Base-by-base conservation (phyloP, 2,888 invertebrate genomes). In the Tinea trinotella region DNA sequence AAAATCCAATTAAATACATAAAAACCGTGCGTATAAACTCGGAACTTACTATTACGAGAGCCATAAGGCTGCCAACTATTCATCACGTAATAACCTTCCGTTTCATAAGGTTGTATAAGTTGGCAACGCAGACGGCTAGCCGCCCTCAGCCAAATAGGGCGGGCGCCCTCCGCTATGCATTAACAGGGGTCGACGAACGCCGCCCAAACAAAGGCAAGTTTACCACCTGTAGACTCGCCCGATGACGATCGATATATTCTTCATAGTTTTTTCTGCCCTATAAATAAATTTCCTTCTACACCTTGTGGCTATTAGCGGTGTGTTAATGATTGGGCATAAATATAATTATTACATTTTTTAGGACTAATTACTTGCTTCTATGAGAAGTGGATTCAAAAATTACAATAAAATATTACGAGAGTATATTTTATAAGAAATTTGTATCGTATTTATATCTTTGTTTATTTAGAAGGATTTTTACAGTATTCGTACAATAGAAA, bases 131-230 rank as follows among this genome's bases (percentile, higher is more conserved):
- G 76, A 72, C 80, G 57, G 71, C 64, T 57, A 62, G 76, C 59
- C 76, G 61, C 56, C 59, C 17, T 50, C 17, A 15, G 50, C 50
- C 24, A 24, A 48, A 13, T 24, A 24, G 50, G 50, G 50, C 50
- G 50, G 50, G 24, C 50, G 24, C 24, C 50, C 24, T 18, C n/a
- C 50, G n/a, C 17, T 40, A n/a, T 40, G 40, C 15, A 30, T 30
- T 30, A 15, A 2, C 48, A 50, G 65, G 60, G 80, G 79, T 83
- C 74, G 66, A 71, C 63, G 81, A 68, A 68, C 80, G 73, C 67
- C 67, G 73, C 71, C 74, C 80, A 74, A 81, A 82, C 80, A 82
- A 79, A 74, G 67, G 59, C 60, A 61, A 59, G 58, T 56, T 58
- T 62, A 66, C 68, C 74, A 79, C 79, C 78, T 79, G 76, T 71